These are phyloP conservation scores for Latrodectus geometricus DNA, from an alignment of 1,140 invertebrate genomes.

Conservation along the genomic window DNA sequence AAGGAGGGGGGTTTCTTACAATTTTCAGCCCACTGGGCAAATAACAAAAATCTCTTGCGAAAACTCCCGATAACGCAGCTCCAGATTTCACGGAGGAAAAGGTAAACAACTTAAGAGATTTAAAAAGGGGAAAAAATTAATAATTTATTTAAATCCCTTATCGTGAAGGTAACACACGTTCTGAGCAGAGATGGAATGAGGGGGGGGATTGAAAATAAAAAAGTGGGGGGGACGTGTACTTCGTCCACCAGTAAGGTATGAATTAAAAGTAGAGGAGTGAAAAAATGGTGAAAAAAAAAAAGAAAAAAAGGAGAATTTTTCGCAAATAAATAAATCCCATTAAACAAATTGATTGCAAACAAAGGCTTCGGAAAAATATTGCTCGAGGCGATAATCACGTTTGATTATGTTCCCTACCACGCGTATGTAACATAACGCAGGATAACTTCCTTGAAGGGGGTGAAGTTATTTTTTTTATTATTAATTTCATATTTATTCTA, in stretches of 20 bases:
- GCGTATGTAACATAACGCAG: not conserved
- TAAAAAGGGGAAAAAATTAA: conserved; percentile 34
- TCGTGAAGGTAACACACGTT: conserved; percentile 44
- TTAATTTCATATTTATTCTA: not conserved
- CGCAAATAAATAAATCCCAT: conserved; percentile 52
- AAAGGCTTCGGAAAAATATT: conserved; percentile 34
- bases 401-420: conserved; percentile 32
- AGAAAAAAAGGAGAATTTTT: conserved; percentile 8
- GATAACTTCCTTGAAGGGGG: not conserved
- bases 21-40: too few species aligned
- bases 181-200: not conserved
- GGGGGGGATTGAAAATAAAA: too few species aligned
- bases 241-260: too few species aligned
- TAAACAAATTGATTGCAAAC: conserved; percentile 61
- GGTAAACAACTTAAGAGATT: conserved; percentile 31
- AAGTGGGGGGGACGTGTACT: too few species aligned
- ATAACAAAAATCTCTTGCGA: too few species aligned
- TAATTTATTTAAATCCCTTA: conserved; percentile 61
- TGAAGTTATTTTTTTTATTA: not conserved
- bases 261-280: too few species aligned
- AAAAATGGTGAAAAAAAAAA: conserved; percentile 1
- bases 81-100: not conserved
- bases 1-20: too few species aligned
- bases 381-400: conserved; percentile 39
- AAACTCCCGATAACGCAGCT: not conserved